Evolutionary conservation across 2,888 invertebrate genomes (phyloP), one percentile per base, ranked within the genome.

Genomic region (Hirudinaria manillensis): DNA sequence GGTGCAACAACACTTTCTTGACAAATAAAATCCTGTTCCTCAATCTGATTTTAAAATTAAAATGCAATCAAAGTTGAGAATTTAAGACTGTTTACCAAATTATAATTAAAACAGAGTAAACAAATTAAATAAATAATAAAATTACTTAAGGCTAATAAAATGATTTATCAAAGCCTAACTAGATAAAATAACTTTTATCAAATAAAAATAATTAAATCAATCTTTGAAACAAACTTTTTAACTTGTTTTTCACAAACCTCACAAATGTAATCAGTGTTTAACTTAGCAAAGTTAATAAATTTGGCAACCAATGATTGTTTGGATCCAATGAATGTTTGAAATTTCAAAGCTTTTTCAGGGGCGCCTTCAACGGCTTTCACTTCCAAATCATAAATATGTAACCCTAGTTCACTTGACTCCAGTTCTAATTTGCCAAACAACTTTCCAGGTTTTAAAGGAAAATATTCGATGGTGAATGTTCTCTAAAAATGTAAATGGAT

Each of bases 221-320:
- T 66, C 10, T 34, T 55, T 27, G 16, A 45, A 76, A 27, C 27
- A 70, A 77, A 72, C 3, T 32, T 19, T 27, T 19, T n/a, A 70
- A 4, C 32, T 19, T 38, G 29, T 66, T 56, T 13, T 34, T 10
- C 32, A 70, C 77, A 65, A 78, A 86, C 85, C 82, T 84, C 85
- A 82, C 85, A 86, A 16, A 80, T 74, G 76, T 85, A 86, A 77
- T 86, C 86, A 16, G 85, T 84, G 78, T 85, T 86, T 78, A 83
- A 83, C 78, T 85, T 84, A 68, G 83, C 82, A 78, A 82, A 86
- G 80, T 86, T 86, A n/a, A 83, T 78, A 80, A 86, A 86, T 75
- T 82, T 83, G 36, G 84, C 84, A 0, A 81, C 77, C 76, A 83
- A 82, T 6, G 80, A 79, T 75, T 83, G 83, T 67, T 77, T 81